Conservation (phyloP, 2,113 vertebrate species). For the Leptobrachium leishanense region DNA sequence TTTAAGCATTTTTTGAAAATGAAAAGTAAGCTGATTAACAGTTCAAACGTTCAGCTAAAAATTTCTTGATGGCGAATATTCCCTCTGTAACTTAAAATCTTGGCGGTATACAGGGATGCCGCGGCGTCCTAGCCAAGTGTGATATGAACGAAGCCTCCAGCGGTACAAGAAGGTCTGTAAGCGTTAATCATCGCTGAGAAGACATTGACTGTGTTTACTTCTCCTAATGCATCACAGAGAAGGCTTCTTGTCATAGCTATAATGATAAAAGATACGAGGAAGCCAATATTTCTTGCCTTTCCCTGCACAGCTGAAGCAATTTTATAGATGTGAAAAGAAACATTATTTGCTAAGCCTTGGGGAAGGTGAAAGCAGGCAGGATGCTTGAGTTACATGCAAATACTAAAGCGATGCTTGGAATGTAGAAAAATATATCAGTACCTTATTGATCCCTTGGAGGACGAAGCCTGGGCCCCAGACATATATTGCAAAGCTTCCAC, state of each 20-base stretch:
- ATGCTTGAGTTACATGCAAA: slow-evolving; percentile 48
- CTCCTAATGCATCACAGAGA: slow-evolving; percentile 64
- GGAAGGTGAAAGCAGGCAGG: slow-evolving; percentile 47
- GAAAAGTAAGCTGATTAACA: too few relatives aligned
- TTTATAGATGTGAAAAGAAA: slow-evolving; percentile 58
- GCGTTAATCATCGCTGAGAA: slow-evolving; percentile 58
- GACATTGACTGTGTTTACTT: slow-evolving; percentile 60
- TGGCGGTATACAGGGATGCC: slow-evolving; percentile 8
- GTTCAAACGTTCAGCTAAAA: too few relatives aligned
- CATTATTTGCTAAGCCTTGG: slow-evolving; percentile 51
- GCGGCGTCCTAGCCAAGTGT: neutral
- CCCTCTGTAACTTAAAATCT: neutral
- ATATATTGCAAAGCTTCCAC: slow-evolving; percentile 41
- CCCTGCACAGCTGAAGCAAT: slow-evolving; percentile 60
- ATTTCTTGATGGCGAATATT: too few relatives aligned
- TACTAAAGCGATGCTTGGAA: slow-evolving; percentile 45
- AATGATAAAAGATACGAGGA: slow-evolving; percentile 64
- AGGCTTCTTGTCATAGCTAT: slow-evolving; percentile 62
- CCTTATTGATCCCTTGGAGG: slow-evolving; percentile 49
- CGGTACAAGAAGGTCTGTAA: slow-evolving; percentile 29
- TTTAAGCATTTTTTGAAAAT: too few relatives aligned
- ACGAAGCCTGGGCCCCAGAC: slow-evolving; percentile 20
- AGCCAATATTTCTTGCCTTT: slow-evolving; percentile 66
- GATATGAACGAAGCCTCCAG: slow-evolving; percentile 30
- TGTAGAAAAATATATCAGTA: slow-evolving; percentile 42